Conservation (phyloP, 2,113 vertebrate species). For the Plecotus auritus region DNA sequence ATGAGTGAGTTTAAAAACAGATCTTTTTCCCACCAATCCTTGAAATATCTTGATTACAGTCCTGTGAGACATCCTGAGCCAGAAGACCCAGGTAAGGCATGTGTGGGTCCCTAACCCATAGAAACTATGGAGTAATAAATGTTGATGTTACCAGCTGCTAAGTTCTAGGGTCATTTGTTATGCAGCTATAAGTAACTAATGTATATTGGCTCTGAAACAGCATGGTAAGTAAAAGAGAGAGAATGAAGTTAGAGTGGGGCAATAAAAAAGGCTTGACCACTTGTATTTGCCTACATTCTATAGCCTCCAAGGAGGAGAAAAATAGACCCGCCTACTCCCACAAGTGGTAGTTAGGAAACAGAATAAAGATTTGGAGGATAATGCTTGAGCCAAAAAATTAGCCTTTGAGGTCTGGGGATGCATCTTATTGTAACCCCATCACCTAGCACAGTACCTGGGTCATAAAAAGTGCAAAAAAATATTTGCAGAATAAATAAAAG, state of each 20-base stretch:
- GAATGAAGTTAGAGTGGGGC: neutral
- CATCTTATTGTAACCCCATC: neutral
- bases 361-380: neutral
- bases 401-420: neutral
- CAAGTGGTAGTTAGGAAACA: neutral
- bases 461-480: neutral
- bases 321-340: neutral
- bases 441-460: neutral
- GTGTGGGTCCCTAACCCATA: neutral
- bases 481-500: conserved; percentile 23
- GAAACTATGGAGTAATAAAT: neutral
- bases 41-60: neutral
- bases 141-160: neutral
- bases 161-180: neutral
- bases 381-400: neutral
- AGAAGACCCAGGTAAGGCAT: neutral
- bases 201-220: neutral
- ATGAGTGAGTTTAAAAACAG: neutral
- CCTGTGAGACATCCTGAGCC: neutral
- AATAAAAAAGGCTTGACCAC: neutral
- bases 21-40: neutral
- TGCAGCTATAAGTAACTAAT: neutral
- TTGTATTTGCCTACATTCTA: neutral
- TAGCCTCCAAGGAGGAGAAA: neutral
- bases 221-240: neutral